Percentiles rank a stretch among this genome's conserved stretches.
phyloP scores from a whole-genome alignment of 2,888 invertebrate species.

The Mayetiola destructor region DNA sequence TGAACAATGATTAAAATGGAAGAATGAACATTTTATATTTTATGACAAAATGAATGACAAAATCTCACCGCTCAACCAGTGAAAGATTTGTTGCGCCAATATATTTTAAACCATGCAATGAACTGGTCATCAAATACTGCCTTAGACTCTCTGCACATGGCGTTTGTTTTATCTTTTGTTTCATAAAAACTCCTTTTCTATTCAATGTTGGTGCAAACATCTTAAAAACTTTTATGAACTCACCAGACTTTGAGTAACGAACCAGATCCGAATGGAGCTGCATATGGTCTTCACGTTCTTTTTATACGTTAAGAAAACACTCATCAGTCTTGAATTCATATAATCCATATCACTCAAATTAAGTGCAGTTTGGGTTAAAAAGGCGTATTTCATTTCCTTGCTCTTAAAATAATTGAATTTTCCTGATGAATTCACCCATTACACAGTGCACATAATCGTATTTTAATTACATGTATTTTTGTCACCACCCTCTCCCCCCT shows the following conservation, averaged over 20 bases:
- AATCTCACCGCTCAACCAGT: constrained; percentile 47
- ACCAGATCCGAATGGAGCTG: neutral
- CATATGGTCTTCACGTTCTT: neutral
- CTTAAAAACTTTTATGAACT: neutral
- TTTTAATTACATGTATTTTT: no score
- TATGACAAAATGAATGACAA: neutral
- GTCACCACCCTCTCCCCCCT: no score
- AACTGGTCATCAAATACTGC: constrained; percentile 51
- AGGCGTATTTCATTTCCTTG: no score
- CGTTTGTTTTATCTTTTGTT: neutral
- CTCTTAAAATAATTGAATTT: no score
- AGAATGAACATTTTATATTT: neutral
- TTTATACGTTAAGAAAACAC: no score
- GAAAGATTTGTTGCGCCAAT: constrained; percentile 53
- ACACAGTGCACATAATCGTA: no score
- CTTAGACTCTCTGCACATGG: constrained; percentile 32
- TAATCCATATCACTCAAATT: no score
- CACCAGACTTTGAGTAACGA: neutral
- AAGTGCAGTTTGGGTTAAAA: no score
- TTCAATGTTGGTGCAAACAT: no score
- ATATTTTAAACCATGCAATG: constrained; percentile 62
- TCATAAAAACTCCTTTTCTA: no score
- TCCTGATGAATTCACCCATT: no score
- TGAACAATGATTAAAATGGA: neutral
- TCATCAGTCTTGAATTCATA: no score